A percentile compares a stretch with the other conserved stretches of the same genome.
These are phyloP conservation scores for Polypedilum pembai DNA, from an alignment of 1,140 invertebrate species.

Conservation along the genomic window DNA sequence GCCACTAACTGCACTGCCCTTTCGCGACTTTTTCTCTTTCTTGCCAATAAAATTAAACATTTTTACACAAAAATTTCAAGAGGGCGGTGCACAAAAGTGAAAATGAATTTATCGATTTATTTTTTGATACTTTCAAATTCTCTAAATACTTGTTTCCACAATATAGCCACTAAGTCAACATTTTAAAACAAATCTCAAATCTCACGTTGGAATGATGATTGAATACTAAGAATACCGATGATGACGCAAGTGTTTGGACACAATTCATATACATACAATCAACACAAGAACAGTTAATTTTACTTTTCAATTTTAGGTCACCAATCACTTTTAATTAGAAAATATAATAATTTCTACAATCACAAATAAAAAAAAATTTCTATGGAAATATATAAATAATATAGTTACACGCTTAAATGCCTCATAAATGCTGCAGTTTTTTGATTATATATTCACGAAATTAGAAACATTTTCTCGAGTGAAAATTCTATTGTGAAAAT, in stretches of 20 bases:
- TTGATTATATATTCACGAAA: neutral
- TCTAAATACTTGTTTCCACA: neutral
- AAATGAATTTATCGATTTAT: neutral
- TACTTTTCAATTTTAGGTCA: constrained; percentile 18
- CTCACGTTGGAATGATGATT: neutral
- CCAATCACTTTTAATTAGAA: neutral
- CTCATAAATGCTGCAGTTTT: constrained; percentile 11
- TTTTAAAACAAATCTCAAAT: neutral
- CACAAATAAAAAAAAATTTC: neutral
- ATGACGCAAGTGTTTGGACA: constrained; percentile 16
- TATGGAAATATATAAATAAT: neutral
- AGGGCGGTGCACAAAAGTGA: neutral
- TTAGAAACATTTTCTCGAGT: neutral
- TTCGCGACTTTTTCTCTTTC: constrained; percentile 10
- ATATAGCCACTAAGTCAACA: neutral
- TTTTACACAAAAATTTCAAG: neutral
- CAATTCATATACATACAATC: neutral
- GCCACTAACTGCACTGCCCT: neutral
- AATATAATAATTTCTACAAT: neutral
- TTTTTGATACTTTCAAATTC: neutral
- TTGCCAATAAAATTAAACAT: constrained; percentile 22
- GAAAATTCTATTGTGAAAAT: neutral
- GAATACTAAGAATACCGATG: constrained; percentile 16
- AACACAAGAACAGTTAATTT: constrained; percentile 10
- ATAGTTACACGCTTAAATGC: neutral